These are phyloP conservation scores for Apostichopus parvimensis DNA, from an alignment of 35 echinoderm and acorn worm species.

Conservation along the genomic window DNA sequence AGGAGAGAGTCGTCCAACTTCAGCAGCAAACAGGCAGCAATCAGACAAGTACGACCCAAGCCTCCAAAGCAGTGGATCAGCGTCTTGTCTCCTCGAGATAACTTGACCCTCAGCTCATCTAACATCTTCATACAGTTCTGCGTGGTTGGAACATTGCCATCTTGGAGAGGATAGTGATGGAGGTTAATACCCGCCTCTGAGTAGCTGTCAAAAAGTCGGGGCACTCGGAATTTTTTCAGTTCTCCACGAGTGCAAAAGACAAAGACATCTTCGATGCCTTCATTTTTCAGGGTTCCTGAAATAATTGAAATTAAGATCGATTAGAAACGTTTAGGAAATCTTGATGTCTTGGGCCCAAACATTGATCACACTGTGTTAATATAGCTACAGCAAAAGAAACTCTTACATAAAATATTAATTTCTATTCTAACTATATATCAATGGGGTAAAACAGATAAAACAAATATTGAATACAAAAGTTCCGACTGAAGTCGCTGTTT, in stretches of 20 bases:
- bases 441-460: too few relatives aligned
- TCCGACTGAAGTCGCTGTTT: too few relatives aligned
- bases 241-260: constrained; percentile 87
- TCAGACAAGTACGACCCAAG: constrained; percentile 71
- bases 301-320: constrained; percentile 25
- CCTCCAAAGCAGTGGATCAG: constrained; percentile 90
- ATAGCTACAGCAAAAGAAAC: background rate
- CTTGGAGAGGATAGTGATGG: constrained; percentile 87
- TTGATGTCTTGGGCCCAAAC: background rate
- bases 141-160: constrained; percentile 70
- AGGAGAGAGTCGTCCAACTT: constrained; percentile 58
- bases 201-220: constrained; percentile 69
- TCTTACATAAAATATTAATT: background rate
- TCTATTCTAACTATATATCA: background rate
- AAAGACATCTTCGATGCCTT: constrained; percentile 75
- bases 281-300: constrained; percentile 66
- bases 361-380: background rate
- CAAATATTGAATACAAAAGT: too few relatives aligned
- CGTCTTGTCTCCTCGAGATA: constrained; percentile 43
- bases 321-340: background rate
- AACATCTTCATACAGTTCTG: constrained; percentile 68
- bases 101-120: constrained; percentile 61
- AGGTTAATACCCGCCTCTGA: constrained; percentile 64
- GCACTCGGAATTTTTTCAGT: constrained; percentile 77
- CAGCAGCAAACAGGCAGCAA: constrained; percentile 78